These are phyloP conservation scores for Haemorhous mexicanus DNA, from an alignment of 2,113 vertebrate genomes.

Conservation along the genomic window DNA sequence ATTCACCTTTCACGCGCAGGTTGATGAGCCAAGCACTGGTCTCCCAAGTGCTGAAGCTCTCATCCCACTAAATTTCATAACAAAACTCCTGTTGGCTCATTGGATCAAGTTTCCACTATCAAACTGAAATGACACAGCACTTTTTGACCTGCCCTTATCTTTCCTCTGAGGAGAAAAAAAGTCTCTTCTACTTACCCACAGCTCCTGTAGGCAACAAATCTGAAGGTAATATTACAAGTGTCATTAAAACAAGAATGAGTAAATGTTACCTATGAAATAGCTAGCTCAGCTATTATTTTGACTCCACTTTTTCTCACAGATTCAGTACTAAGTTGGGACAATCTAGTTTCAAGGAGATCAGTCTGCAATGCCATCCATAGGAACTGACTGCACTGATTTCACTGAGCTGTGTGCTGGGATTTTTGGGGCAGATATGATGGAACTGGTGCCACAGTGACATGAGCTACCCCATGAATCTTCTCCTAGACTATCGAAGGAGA, in stretches of 20 bases:
- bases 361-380: background rate
- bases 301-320: background rate
- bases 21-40: background rate
- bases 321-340: background rate
- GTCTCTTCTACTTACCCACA: background rate
- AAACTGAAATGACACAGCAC: background rate
- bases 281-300: background rate
- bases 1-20: rapidly evolving
- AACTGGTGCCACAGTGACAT: background rate
- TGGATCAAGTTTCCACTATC: background rate
- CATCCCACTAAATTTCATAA: background rate
- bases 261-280: background rate
- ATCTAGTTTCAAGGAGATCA: background rate
- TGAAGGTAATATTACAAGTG: background rate
- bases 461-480: background rate
- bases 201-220: background rate
- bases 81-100: background rate
- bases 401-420: background rate
- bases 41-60: background rate
- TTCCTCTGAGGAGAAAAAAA: background rate
- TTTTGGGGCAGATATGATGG: background rate
- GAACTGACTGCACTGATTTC: background rate
- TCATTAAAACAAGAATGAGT: background rate
- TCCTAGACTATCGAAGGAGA: background rate
- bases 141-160: background rate